A percentile compares a stretch with the other conserved stretches of the same genome.
Evolutionary conservation across 2,797 vertebrate species (phyloP).

Genomic region (Euthynnus affinis): DNA sequence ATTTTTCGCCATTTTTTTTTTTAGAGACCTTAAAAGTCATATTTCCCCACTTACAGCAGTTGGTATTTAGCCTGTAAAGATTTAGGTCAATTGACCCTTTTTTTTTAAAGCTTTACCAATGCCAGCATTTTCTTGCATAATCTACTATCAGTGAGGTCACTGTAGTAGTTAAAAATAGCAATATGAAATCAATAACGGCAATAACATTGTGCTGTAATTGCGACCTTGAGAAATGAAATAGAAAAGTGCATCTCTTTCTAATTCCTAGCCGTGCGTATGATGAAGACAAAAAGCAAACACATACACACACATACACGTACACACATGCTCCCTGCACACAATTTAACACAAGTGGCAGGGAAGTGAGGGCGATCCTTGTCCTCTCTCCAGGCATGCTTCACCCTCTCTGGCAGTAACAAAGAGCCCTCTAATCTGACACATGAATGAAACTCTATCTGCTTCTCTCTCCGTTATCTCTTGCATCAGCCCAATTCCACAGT

Average conservation of each 20-base stretch:
- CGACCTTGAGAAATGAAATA: not conserved
- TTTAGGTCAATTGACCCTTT: not conserved
- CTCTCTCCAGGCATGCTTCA: conserved; percentile 62
- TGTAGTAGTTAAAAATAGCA: not conserved
- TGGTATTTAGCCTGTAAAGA: not conserved
- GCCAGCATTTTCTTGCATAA: not conserved
- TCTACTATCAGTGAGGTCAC: not conserved
- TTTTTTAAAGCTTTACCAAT: conserved; percentile 1
- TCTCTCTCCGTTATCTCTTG: conserved; percentile 60
- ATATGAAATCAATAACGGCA: not conserved
- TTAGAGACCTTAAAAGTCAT: not conserved
- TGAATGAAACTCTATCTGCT: conserved; percentile 73
- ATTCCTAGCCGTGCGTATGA: conserved; percentile 15
- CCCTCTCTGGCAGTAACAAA: conserved; percentile 66
- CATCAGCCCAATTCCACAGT: conserved; percentile 58
- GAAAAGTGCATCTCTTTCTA: not conserved
- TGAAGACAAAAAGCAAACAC: not conserved
- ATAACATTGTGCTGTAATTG: not conserved
- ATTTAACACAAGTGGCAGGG: conserved; percentile 38
- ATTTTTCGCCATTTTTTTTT: not conserved
- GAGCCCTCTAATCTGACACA: conserved; percentile 76
- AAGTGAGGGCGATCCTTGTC: conserved; percentile 55
- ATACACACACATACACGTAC: not conserved
- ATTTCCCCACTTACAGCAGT: not conserved
- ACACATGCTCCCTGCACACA: conserved; percentile 38